Evolutionary conservation across 2,113 vertebrate genomes (phyloP).

Genomic region (Elachura formosa): DNA sequence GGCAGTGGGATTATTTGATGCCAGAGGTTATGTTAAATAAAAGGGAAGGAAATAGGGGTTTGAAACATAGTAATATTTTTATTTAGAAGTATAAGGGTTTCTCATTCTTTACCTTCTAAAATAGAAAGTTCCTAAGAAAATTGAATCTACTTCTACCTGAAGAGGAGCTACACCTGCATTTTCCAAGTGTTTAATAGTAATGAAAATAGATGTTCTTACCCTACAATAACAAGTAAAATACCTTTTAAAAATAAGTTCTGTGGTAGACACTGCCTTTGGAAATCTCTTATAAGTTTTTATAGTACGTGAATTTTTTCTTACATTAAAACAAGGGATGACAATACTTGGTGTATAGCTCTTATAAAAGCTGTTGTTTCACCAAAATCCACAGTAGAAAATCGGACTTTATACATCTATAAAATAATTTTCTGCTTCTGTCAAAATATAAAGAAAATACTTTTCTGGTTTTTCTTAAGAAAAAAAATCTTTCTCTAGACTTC

Average conservation of each 20-base stretch:
- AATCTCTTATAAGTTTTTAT: not conserved
- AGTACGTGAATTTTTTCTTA: not conserved
- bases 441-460: not conserved
- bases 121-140: not conserved
- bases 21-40: not conserved
- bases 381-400: not conserved
- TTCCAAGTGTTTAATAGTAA: not conserved
- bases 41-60: not conserved
- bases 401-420: fast-evolving
- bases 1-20: not conserved
- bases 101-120: not conserved
- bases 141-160: not conserved
- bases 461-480: not conserved
- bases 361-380: not conserved
- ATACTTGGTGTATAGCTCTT: fast-evolving
- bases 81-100: not conserved
- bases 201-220: not conserved
- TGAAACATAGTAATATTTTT: not conserved
- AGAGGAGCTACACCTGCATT: not conserved
- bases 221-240: not conserved
- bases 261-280: not conserved
- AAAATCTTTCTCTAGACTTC: not conserved
- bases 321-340: not conserved
- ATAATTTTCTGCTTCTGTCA: not conserved
- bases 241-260: not conserved